Conservation (phyloP, 2,797 vertebrate species). For the Spinus olivaceus region DNA sequence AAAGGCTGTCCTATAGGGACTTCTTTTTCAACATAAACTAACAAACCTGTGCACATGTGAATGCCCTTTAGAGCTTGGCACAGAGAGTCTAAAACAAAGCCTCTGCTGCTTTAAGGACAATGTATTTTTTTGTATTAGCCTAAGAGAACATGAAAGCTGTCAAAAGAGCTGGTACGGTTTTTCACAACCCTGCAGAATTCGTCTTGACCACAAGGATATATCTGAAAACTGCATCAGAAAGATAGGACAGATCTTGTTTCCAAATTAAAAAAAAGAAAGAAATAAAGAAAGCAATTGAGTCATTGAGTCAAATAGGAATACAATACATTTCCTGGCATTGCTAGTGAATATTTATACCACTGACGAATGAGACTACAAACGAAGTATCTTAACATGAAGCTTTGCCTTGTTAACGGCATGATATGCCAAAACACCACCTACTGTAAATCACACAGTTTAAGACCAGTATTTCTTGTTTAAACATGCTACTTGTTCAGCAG, state of each 20-base stretch:
- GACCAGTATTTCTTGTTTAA: conserved; percentile 80
- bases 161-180: conserved; percentile 27
- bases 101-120: conserved; percentile 15
- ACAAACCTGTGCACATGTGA: conserved; percentile 56
- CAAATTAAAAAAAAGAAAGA: conserved; percentile 21
- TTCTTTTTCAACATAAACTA: conserved; percentile 66
- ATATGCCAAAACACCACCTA: conserved; percentile 78
- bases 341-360: conserved; percentile 67
- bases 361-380: conserved; percentile 67
- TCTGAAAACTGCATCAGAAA: conserved; percentile 53
- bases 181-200: conserved; percentile 39
- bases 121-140: background rate
- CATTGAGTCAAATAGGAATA: conserved; percentile 66
- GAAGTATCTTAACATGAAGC: conserved; percentile 73
- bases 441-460: conserved; percentile 75
- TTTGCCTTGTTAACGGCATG: conserved; percentile 70
- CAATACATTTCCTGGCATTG: conserved; percentile 62
- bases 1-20: conserved; percentile 67
- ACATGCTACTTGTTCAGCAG: conserved; percentile 76
- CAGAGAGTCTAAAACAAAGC: background rate
- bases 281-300: background rate
- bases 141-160: conserved; percentile 37
- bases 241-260: conserved; percentile 55
- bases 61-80: conserved; percentile 13
- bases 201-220: conserved; percentile 61